Percentiles rank a stretch among this genome's conserved stretches.
Conservation (phyloP, 2,113 vertebrate species). For the Apodemus speciosus region DNA sequence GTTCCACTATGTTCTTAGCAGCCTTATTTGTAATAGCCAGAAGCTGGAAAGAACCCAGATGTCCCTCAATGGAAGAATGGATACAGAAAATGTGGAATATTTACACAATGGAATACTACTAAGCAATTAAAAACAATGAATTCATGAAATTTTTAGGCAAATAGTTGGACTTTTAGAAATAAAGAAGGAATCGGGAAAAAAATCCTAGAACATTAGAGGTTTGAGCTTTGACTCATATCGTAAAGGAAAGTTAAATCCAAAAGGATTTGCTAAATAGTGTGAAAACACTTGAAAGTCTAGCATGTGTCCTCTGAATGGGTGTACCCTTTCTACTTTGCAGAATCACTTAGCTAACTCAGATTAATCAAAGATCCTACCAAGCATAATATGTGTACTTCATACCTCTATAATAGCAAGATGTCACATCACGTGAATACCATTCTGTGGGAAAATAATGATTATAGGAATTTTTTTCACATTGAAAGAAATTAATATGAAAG, state of each 20-base stretch:
- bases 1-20: too few relatives aligned
- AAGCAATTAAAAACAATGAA: too few relatives aligned
- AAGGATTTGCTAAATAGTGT: background rate
- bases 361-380: background rate
- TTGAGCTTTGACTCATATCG: background rate
- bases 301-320: background rate
- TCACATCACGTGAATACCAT: background rate
- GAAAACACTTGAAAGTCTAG: background rate
- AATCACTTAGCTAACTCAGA: background rate
- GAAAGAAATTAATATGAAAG: background rate
- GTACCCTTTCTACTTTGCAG: conserved; percentile 10
- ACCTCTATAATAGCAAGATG: background rate
- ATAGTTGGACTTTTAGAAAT: background rate
- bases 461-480: conserved; percentile 16
- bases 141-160: too few relatives aligned
- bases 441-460: conserved; percentile 21
- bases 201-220: background rate
- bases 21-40: too few relatives aligned
- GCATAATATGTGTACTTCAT: background rate
- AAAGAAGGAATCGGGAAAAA: background rate
- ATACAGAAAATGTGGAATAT: too few relatives aligned
- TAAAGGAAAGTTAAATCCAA: background rate
- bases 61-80: too few relatives aligned
- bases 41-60: too few relatives aligned
- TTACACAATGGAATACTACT: too few relatives aligned